Conservation (phyloP, 1,140 invertebrate species). For the Drosophila tristis region DNA sequence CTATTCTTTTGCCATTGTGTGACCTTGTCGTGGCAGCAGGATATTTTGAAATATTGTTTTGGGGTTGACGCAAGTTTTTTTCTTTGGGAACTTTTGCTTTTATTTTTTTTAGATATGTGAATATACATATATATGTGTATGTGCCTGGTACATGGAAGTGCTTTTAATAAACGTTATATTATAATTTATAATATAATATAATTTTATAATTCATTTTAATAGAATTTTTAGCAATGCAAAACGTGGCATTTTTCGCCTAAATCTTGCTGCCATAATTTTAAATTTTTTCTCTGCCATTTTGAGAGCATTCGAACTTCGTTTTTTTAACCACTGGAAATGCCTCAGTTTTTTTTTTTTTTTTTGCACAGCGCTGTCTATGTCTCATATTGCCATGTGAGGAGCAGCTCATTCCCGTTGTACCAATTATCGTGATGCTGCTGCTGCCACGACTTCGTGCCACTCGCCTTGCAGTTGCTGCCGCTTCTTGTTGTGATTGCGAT, state of each 20-base stretch:
- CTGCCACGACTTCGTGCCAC: constrained; percentile 14
- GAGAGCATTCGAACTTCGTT: constrained; percentile 1
- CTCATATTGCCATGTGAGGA: constrained; percentile 35
- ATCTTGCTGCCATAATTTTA: too few species aligned
- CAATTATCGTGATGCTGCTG: constrained; percentile 59
- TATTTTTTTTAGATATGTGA: too few species aligned
- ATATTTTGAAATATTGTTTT: neutral
- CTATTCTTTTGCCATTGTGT: neutral
- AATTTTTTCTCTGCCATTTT: neutral
- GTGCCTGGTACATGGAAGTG: too few species aligned
- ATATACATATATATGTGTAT: too few species aligned
- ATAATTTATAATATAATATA: too few species aligned
- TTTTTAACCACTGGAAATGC: neutral
- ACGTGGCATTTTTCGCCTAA: too few species aligned
- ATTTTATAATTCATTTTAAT: too few species aligned
- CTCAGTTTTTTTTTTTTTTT: neutral
- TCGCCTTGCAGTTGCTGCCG: constrained; percentile 21
- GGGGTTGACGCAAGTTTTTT: too few species aligned
- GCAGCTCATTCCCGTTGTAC: constrained; percentile 37
- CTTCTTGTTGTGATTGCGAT: constrained; percentile 63
- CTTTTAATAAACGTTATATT: too few species aligned
- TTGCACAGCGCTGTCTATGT: neutral
- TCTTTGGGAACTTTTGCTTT: neutral
- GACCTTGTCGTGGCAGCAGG: neutral
- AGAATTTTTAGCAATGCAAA: too few species aligned